A percentile compares a stretch with the other conserved stretches of the same genome.
These are phyloP conservation scores for Bambusicola thoracicus DNA, from an alignment of 2,113 vertebrate genomes.

Conservation along the genomic window DNA sequence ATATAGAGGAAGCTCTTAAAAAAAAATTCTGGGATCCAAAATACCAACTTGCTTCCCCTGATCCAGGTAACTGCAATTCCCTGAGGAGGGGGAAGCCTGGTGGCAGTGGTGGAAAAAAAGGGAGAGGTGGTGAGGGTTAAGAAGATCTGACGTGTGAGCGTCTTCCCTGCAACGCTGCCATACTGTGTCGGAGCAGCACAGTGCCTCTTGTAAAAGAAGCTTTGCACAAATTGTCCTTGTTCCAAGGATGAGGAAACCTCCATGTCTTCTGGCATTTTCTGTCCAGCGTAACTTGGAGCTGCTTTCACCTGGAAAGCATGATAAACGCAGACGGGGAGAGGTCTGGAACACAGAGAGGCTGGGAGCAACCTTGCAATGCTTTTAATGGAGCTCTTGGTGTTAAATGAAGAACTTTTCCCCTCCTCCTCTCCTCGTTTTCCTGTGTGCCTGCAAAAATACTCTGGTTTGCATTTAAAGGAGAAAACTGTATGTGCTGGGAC, in stretches of 20 bases:
- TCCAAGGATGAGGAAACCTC: slow-evolving; percentile 64
- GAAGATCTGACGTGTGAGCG: neutral
- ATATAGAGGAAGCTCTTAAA: neutral
- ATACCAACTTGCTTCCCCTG: neutral
- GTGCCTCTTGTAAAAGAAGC: slow-evolving; percentile 44
- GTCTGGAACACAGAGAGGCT: neutral
- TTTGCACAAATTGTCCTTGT: slow-evolving; percentile 64
- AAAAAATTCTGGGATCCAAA: neutral
- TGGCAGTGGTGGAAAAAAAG: neutral
- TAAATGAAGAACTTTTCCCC: slow-evolving; percentile 51
- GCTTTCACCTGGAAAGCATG: slow-evolving; percentile 58
- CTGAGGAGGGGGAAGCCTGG: neutral
- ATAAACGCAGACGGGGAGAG: neutral
- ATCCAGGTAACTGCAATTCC: neutral
- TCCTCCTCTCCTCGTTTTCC: slow-evolving; percentile 62
- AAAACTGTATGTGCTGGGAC: slow-evolving; percentile 39
- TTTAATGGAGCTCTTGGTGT: slow-evolving; percentile 59
- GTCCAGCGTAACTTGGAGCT: slow-evolving; percentile 28
- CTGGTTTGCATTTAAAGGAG: slow-evolving; percentile 61
- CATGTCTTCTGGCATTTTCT: slow-evolving; percentile 62
- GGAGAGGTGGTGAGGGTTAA: neutral
- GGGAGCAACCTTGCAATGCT: slow-evolving; percentile 21
- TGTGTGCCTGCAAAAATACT: slow-evolving; percentile 49
- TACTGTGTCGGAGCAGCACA: slow-evolving; percentile 38
- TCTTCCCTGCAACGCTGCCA: slow-evolving; percentile 49